Evolutionary conservation across 2,797 vertebrate genomes (phyloP).

Genomic region (Nothura maculosa): DNA sequence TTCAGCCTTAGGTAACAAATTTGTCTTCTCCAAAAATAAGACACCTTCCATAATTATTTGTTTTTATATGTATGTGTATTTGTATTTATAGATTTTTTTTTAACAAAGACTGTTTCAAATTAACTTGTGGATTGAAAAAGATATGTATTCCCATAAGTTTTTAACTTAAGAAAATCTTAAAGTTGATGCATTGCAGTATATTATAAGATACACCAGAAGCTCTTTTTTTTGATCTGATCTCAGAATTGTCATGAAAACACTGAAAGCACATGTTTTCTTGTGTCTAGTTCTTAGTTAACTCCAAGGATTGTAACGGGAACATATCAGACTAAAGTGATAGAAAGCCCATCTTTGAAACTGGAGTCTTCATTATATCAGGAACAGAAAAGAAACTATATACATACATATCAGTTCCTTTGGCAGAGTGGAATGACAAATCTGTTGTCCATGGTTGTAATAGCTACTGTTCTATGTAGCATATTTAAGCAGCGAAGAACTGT

Average conservation of each 20-base stretch:
- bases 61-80: background rate
- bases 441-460: background rate
- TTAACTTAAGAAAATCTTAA: background rate
- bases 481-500: background rate
- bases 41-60: background rate
- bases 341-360: background rate
- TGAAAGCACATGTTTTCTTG: background rate
- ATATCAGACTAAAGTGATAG: background rate
- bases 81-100: background rate
- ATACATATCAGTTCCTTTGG: background rate
- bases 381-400: background rate
- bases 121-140: background rate
- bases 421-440: background rate
- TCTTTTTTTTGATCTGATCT: background rate
- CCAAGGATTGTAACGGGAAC: background rate
- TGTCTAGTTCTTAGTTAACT: background rate
- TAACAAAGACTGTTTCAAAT: background rate
- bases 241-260: background rate
- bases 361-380: background rate
- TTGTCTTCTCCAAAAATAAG: background rate
- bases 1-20: background rate
- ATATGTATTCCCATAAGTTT: rapidly evolving
- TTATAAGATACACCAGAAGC: background rate
- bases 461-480: background rate
- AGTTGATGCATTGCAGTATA: background rate